These are phyloP conservation scores for Endotricha flammealis DNA, from an alignment of 2,888 invertebrate genomes.

Conservation along the genomic window DNA sequence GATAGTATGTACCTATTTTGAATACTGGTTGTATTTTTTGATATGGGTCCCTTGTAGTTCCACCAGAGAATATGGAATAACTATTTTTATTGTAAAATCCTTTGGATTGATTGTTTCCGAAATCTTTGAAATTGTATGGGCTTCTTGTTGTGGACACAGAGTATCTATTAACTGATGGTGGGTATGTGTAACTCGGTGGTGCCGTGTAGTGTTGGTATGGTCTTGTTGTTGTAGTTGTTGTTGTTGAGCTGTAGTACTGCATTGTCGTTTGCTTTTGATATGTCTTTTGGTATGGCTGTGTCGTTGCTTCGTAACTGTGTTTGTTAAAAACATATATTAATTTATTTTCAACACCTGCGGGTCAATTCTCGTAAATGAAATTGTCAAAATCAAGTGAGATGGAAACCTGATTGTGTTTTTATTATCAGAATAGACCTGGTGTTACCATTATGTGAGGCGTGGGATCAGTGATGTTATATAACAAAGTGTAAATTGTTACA, in stretches of 20 bases:
- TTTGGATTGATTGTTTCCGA: constrained; percentile 38
- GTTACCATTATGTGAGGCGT: too few species aligned
- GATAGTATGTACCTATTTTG: constrained; percentile 69
- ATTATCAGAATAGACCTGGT: too few species aligned
- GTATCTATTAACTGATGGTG: constrained; percentile 56
- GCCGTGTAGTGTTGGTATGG: constrained; percentile 30
- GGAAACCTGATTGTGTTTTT: too few species aligned
- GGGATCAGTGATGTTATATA: too few species aligned
- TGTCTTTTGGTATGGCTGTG: constrained; percentile 48
- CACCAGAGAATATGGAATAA: constrained; percentile 53
- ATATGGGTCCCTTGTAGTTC: constrained; percentile 76
- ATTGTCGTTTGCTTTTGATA: constrained; percentile 27
- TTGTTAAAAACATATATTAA: constrained; percentile 52
- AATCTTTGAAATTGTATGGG: constrained; percentile 76
- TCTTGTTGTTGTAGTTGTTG: constrained; percentile 41
- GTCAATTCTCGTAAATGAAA: too few species aligned
- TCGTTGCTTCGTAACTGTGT: constrained; percentile 66
- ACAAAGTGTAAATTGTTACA: too few species aligned
- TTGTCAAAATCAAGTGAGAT: too few species aligned
- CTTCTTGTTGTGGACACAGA: constrained; percentile 73
- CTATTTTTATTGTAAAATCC: constrained; percentile 63
- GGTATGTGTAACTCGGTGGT: constrained; percentile 32
- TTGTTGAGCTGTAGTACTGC: constrained; percentile 38
- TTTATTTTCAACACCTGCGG: too few species aligned
- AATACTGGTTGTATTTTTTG: constrained; percentile 59